Conservation (phyloP, 2,797 vertebrate genomes). For the Uromys caudimaculatus region DNA sequence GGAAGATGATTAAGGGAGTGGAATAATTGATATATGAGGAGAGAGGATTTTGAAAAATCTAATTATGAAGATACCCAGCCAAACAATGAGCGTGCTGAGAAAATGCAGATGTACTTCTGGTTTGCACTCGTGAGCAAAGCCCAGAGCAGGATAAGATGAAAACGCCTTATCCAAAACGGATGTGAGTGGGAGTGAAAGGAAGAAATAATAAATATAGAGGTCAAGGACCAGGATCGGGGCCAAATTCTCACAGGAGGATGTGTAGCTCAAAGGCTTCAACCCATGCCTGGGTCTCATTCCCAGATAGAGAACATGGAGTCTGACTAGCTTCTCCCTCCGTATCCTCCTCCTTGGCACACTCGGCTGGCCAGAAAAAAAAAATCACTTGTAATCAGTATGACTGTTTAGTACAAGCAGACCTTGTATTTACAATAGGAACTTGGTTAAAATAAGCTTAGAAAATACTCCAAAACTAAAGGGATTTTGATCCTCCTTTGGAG, state of each 20-base stretch:
- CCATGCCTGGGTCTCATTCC: neutral
- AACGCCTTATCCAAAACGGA: constrained; percentile 35
- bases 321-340: rapidly evolving
- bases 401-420: neutral
- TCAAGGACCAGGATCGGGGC: neutral
- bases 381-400: neutral
- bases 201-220: constrained; percentile 44
- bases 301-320: neutral
- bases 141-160: constrained; percentile 37
- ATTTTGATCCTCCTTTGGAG: neutral
- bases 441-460: constrained; percentile 1
- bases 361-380: neutral
- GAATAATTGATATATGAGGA: constrained; percentile 68
- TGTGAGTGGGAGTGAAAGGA: constrained; percentile 49
- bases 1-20: constrained; percentile 56
- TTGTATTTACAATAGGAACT: neutral
- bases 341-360: neutral
- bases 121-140: neutral
- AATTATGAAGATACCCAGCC: constrained; percentile 57
- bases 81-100: constrained; percentile 60
- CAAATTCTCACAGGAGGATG: neutral
- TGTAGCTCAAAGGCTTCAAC: neutral
- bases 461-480: neutral
- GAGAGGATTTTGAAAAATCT: constrained; percentile 66
- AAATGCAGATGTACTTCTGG: constrained; percentile 59